Conservation (phyloP, 2,113 vertebrate species). For the Apodemus speciosus region DNA sequence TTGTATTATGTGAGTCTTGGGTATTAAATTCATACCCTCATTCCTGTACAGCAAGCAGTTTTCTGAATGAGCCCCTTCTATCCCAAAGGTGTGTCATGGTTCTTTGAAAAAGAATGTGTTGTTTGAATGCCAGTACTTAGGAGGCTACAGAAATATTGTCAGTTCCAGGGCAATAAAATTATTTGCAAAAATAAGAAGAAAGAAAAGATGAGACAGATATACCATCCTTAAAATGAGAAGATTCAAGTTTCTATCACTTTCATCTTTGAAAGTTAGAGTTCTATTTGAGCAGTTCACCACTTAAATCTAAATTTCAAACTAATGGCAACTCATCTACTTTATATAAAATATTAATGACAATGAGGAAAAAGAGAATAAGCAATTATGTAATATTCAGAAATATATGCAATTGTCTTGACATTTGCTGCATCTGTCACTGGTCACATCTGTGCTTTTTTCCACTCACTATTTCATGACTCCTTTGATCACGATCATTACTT, state of each 20-base stretch:
- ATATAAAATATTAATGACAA: neutral
- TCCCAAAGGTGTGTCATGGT: too few relatives aligned
- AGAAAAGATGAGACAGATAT: neutral
- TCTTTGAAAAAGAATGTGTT: neutral
- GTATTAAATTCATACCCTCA: neutral
- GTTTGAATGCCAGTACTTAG: neutral
- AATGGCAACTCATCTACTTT: neutral
- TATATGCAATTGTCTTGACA: neutral
- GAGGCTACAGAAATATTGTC: neutral
- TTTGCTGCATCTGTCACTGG: neutral
- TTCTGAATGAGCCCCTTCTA: neutral
- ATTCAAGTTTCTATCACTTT: neutral
- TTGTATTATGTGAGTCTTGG: neutral
- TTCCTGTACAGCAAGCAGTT: too few relatives aligned
- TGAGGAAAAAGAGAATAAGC: neutral
- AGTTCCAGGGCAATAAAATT: neutral
- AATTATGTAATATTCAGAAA: neutral
- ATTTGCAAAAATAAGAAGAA: neutral
- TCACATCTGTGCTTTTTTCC: neutral
- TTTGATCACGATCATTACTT: neutral
- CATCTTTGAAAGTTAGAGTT: neutral
- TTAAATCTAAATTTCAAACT: conserved; percentile 13
- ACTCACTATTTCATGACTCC: neutral
- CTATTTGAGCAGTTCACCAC: neutral
- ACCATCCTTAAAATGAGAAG: neutral